These are phyloP conservation scores for Koerneria pararmatus DNA, from an alignment of 2,888 invertebrate genomes.

Conservation along the genomic window DNA sequence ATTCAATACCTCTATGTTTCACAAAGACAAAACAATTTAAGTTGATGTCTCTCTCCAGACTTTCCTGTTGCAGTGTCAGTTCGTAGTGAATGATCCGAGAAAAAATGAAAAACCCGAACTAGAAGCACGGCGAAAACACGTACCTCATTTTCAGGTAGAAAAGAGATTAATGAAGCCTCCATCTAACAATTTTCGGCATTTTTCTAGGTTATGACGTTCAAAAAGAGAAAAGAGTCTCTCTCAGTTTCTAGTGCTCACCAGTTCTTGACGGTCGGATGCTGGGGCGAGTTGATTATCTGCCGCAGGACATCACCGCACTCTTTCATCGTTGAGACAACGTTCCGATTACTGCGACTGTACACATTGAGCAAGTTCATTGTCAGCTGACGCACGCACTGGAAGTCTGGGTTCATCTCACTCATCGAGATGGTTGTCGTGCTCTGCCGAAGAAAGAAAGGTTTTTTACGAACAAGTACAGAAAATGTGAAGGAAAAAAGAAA, in stretches of 20 bases:
- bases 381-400: conserved; percentile 58
- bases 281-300: conserved; percentile 57
- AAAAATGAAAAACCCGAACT: not conserved
- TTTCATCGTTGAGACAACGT: conserved; percentile 38
- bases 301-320: conserved; percentile 48
- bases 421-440: conserved; percentile 51
- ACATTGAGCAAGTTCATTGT: conserved; percentile 52
- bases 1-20: too few species aligned
- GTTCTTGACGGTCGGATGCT: conserved; percentile 56
- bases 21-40: too few species aligned
- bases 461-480: too few species aligned
- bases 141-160: not conserved
- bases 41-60: too few species aligned
- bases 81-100: too few species aligned
- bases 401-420: conserved; percentile 58
- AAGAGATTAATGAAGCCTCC: too few species aligned
- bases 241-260: conserved; percentile 31
- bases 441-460: conserved; percentile 30
- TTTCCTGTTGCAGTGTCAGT: too few species aligned
- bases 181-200: too few species aligned
- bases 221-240: too few species aligned
- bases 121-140: not conserved
- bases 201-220: too few species aligned
- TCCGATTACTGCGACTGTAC: conserved; percentile 38
- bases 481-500: too few species aligned